Evolutionary conservation across 2,888 invertebrate species (phyloP).

Genomic region (Aleiodes testaceus): DNA sequence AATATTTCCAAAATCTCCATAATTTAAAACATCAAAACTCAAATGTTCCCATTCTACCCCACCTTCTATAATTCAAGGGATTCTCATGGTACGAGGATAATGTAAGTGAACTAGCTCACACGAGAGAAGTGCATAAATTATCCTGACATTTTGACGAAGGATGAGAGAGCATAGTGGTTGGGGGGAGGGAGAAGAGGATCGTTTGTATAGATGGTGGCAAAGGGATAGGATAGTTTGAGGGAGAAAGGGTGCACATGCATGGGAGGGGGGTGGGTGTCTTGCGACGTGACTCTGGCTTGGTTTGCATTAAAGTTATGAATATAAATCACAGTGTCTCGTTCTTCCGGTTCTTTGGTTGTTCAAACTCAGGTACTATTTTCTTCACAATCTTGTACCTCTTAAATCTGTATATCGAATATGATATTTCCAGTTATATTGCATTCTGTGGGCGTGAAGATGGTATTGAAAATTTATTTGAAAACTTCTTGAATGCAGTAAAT

Average conservation of each 20-base stretch:
- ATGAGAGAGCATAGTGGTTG: conserved; percentile 13
- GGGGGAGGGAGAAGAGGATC: conserved; percentile 31
- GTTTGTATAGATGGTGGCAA: conserved; percentile 39
- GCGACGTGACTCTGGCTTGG: conserved; percentile 66
- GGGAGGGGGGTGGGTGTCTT: conserved; percentile 27
- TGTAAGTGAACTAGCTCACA: conserved; percentile 37
- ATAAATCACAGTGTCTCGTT: conserved; percentile 63
- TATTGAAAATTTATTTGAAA: conserved; percentile 7
- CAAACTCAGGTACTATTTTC: conserved; percentile 34
- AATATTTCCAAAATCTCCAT: too few species aligned
- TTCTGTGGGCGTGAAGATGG: neutral
- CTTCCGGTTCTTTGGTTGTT: conserved; percentile 45
- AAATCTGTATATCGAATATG: conserved; percentile 5
- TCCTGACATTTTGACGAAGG: conserved; percentile 35
- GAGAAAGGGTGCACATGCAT: conserved; percentile 14
- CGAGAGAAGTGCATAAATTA: conserved; percentile 29
- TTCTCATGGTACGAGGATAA: conserved; percentile 31
- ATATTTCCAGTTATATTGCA: conserved; percentile 8
- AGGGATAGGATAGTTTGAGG: conserved; percentile 26
- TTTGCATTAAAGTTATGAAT: conserved; percentile 70
- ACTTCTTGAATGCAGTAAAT: too few species aligned
- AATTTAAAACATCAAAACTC: too few species aligned
- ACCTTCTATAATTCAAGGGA: conserved; percentile 6
- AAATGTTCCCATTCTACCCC: too few species aligned
- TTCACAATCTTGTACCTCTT: conserved; percentile 34